These are phyloP conservation scores for Copidosoma floridanum DNA, from an alignment of 1,140 invertebrate genomes.

Conservation along the genomic window DNA sequence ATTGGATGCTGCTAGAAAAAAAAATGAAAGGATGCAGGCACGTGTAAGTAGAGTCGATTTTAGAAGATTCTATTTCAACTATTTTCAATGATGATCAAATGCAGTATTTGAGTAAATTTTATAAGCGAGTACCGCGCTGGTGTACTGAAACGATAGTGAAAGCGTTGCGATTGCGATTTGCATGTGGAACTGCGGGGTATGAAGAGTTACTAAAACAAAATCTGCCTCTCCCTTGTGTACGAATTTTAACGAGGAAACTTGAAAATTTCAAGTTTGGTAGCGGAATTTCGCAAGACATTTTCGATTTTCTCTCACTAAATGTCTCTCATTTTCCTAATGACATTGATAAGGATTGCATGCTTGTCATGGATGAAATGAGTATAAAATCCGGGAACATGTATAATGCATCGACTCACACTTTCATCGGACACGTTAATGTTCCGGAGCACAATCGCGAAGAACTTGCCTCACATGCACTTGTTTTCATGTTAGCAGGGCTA, in stretches of 20 bases:
- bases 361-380: neutral
- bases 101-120: neutral
- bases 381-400: neutral
- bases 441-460: neutral
- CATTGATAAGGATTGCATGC: neutral
- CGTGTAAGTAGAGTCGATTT: no score
- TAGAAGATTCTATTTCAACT: no score
- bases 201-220: neutral
- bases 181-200: neutral
- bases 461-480: neutral
- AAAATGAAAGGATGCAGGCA: no score
- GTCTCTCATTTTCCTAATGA: neutral
- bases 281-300: neutral
- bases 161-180: neutral
- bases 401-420: neutral
- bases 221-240: neutral
- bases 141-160: no score
- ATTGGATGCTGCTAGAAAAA: no score
- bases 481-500: no score
- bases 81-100: neutral
- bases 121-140: no score
- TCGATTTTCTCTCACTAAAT: neutral
- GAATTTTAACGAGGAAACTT: neutral
- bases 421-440: no score
- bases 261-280: neutral